phyloP scores from a whole-genome alignment of 2,113 vertebrate species.

The Clinocottus analis region DNA sequence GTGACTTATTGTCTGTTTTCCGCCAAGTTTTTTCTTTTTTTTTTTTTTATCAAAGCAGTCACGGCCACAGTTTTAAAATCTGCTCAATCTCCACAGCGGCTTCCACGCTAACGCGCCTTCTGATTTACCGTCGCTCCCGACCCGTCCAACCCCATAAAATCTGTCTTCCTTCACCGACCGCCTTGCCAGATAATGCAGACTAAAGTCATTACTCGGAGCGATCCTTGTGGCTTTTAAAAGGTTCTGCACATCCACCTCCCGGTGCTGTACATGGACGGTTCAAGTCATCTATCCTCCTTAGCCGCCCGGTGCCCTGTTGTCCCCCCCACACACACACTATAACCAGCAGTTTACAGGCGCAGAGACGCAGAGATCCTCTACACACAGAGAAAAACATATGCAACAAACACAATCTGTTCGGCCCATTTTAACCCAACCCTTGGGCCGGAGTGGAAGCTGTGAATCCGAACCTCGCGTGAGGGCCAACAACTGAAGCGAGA shows the following conservation, averaged over 20 bases:
- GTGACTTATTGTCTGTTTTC: not conserved
- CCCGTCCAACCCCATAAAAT: slow-evolving; percentile 17
- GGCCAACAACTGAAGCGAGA: not conserved
- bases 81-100: not conserved
- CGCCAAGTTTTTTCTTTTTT: not conserved
- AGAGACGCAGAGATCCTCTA: not conserved
- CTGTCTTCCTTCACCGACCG: slow-evolving; percentile 45
- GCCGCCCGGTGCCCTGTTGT: not conserved
- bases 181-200: slow-evolving; percentile 49
- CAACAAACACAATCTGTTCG: not conserved
- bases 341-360: not conserved
- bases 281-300: slow-evolving; percentile 48
- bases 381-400: not conserved
- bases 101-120: not conserved
- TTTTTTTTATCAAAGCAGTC: not conserved
- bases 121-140: slow-evolving; percentile 10
- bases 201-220: slow-evolving; percentile 51
- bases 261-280: slow-evolving; percentile 38
- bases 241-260: slow-evolving; percentile 32
- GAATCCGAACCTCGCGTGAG: not conserved
- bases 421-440: not conserved
- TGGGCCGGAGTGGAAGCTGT: not conserved
- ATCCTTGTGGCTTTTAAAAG: slow-evolving; percentile 65
- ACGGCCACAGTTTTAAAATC: slow-evolving; percentile 3
- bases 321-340: not conserved